Percentiles rank a stretch among this genome's conserved stretches.
These are phyloP conservation scores for Dryocosmus kuriphilus DNA, from an alignment of 2,888 invertebrate species.

Conservation along the genomic window DNA sequence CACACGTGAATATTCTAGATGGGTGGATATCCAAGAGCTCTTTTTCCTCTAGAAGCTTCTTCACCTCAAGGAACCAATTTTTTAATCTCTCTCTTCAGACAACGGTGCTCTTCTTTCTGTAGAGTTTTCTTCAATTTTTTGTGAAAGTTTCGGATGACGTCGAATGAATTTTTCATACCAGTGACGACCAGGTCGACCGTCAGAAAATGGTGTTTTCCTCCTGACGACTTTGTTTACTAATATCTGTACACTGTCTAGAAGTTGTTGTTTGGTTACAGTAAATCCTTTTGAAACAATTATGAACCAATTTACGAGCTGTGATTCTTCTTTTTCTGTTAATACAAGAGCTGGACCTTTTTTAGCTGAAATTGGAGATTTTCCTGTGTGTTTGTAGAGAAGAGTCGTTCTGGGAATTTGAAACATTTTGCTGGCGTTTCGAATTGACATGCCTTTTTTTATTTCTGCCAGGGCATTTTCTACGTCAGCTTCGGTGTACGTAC, in stretches of 20 bases:
- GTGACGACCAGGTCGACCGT: slow-evolving; percentile 32
- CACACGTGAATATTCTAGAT: slow-evolving; percentile 57
- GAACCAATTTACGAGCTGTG: slow-evolving; percentile 6
- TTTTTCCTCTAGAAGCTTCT: slow-evolving; percentile 49
- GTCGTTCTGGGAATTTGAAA: slow-evolving; percentile 30
- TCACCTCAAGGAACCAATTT: slow-evolving; percentile 54
- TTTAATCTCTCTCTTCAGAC: slow-evolving; percentile 47
- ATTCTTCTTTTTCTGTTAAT: slow-evolving; percentile 19
- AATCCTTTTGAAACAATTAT: slow-evolving; percentile 7
- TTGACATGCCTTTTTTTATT: slow-evolving; percentile 36
- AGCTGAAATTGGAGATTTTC: slow-evolving; percentile 19
- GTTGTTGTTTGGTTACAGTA: slow-evolving; percentile 1
- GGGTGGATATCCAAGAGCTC: slow-evolving; percentile 51
- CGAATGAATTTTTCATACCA: slow-evolving; percentile 25
- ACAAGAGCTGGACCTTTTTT: slow-evolving; percentile 36
- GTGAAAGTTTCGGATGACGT: background rate
- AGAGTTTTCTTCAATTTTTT: slow-evolving; percentile 1
- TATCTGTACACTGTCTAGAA: slow-evolving; percentile 18
- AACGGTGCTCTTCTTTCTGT: slow-evolving; percentile 49
- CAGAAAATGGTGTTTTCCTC: slow-evolving; percentile 13
- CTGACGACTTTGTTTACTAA: slow-evolving; percentile 20
- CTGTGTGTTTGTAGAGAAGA: slow-evolving; percentile 32
- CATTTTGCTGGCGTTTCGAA: slow-evolving; percentile 25
- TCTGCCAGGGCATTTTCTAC: background rate
- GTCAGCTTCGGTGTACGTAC: background rate